phyloP scores from a whole-genome alignment of 92 coral and sea anemone genomes.

The Epizoanthus ramosus region DNA sequence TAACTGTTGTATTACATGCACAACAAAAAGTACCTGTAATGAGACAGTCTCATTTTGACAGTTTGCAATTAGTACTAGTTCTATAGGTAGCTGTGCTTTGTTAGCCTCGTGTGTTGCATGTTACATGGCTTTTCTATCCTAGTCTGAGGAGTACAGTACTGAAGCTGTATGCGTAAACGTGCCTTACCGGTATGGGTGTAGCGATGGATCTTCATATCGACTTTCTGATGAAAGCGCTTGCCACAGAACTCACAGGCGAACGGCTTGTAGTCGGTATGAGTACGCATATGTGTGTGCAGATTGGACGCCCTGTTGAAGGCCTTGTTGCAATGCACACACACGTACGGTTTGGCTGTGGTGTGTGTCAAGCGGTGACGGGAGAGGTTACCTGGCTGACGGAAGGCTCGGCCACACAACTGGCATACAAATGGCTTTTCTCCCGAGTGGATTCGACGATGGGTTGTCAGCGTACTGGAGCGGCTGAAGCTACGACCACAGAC shows the following conservation, averaged over 20 bases:
- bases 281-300: constrained; percentile 96
- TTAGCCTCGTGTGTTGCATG: too few relatives aligned
- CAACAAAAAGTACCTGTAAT: too few relatives aligned
- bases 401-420: constrained; percentile 77
- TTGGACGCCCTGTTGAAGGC: constrained; percentile 94
- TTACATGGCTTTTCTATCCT: too few relatives aligned
- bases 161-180: neutral
- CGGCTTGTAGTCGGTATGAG: constrained; percentile 89
- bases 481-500: constrained; percentile 78
- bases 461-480: constrained; percentile 77
- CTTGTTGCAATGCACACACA: constrained; percentile 87
- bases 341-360: constrained; percentile 82
- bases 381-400: constrained; percentile 79
- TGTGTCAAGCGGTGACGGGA: constrained; percentile 83
- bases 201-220: constrained; percentile 91
- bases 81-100: too few relatives aligned
- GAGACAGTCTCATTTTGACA: too few relatives aligned
- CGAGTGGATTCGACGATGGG: constrained; percentile 75
- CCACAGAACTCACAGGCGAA: constrained; percentile 87
- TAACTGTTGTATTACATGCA: too few relatives aligned
- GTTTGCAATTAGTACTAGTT: too few relatives aligned
- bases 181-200: constrained; percentile 66
- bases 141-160: too few relatives aligned
- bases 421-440: constrained; percentile 81
- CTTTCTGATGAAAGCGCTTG: constrained; percentile 94